Evolutionary conservation across 2,797 vertebrate genomes (phyloP), one percentile per base, ranked within the genome.

Genomic region (Meda fulgida): DNA sequence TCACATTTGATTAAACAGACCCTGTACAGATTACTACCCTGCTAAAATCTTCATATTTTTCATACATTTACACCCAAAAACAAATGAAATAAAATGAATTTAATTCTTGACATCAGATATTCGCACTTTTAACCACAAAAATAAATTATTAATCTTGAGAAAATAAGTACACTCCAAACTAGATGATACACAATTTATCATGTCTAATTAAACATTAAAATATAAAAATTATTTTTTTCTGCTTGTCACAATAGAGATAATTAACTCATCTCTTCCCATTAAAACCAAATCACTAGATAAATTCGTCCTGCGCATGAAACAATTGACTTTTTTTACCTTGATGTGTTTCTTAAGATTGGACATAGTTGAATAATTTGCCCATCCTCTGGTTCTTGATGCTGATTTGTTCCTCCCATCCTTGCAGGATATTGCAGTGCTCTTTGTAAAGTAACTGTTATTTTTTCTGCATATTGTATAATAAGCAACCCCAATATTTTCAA

Each of bases 131-230:
- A 77, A 73, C 67, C 80, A 34, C 26, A 21, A 53, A 83, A 84
- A 72, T 10, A 60, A 69, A 84, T 84, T 31, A 73, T 67, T 81
- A 72, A 81, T 55, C 72, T 78, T 51, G 46, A 87, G 79, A 83
- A 87, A 87, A 78, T 84, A 81, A 87, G 85, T 84, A 84, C 58
- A 36, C 77, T 81, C 72, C 58, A 78, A 81, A 89, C 26, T 73
- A 51, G 70, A 80, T 81, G 63, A 71, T 78, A 85, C 58, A 78
- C 80, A 85, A 85, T 78, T 78, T 60, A 53, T 51, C 77, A 51
- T 51, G 84, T 58, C 58, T 79, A 53, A 84, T 87, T 85, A 85
- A 89, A 80, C 76, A 73, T 48, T 80, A 43, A 84, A 77, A 80
- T 65, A 77, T 21, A 7, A 48, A 51, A 40, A 65, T 66, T 72